Percentiles rank a stretch among this genome's conserved stretches.
Evolutionary conservation across 1,140 invertebrate genomes (phyloP).

Genomic region (Vollenhovia emeryi): DNA sequence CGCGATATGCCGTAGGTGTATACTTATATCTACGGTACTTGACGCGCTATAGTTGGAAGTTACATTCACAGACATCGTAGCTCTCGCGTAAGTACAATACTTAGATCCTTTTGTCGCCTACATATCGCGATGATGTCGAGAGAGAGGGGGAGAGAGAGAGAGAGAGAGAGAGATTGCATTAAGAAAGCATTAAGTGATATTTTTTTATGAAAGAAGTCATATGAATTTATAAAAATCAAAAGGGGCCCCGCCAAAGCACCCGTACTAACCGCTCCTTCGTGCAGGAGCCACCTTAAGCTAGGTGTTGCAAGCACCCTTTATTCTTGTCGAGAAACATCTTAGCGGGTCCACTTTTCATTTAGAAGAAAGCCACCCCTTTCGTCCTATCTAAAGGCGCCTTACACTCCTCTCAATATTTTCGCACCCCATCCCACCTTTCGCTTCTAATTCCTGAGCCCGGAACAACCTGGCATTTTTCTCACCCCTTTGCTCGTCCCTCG

Average conservation of each 20-base stretch:
- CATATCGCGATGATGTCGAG: background rate
- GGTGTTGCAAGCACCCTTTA: constrained; percentile 19
- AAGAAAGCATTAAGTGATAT: too few relatives aligned
- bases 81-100: background rate
- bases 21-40: background rate
- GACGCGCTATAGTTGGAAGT: background rate
- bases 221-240: too few relatives aligned
- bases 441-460: constrained; percentile 79
- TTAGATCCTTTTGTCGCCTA: background rate
- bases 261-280: too few relatives aligned
- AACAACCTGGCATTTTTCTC: constrained; percentile 81
- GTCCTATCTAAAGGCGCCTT: constrained; percentile 64
- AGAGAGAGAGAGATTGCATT: too few relatives aligned
- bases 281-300: too few relatives aligned
- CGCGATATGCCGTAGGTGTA: background rate
- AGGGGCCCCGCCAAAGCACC: too few relatives aligned
- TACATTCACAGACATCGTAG: background rate
- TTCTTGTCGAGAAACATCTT: constrained; percentile 42
- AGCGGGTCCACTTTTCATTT: constrained; percentile 65
- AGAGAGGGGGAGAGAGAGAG: too few relatives aligned
- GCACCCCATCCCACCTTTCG: constrained; percentile 51
- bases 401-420: constrained; percentile 48
- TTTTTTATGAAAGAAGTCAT: too few relatives aligned
- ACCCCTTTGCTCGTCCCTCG: constrained; percentile 70
- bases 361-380: constrained; percentile 56